These are phyloP conservation scores for Apus apus DNA, from an alignment of 2,113 vertebrate genomes.

Conservation along the genomic window DNA sequence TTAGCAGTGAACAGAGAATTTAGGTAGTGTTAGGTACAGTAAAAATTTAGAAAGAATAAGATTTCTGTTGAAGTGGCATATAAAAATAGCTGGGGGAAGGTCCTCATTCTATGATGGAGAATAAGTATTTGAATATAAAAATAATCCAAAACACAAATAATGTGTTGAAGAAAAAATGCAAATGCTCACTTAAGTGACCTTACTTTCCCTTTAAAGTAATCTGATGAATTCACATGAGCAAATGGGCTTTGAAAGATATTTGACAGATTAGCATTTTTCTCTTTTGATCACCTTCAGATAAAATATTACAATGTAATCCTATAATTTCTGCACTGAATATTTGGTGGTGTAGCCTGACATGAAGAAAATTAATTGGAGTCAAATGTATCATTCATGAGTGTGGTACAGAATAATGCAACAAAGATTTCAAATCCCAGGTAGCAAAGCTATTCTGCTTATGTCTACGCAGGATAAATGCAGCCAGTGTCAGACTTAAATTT, in stretches of 20 bases:
- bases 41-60: background rate
- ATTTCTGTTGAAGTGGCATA: background rate
- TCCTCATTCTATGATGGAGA: background rate
- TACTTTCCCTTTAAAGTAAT: slow-evolving; percentile 11
- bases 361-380: slow-evolving; percentile 40
- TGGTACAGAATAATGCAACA: slow-evolving; percentile 26
- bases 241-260: slow-evolving; percentile 43
- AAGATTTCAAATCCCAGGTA: slow-evolving; percentile 1
- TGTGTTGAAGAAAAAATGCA: background rate
- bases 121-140: background rate
- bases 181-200: background rate
- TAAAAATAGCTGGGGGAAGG: background rate
- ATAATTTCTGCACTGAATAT: slow-evolving; percentile 54
- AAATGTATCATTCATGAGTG: slow-evolving; percentile 43
- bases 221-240: slow-evolving; percentile 15
- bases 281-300: slow-evolving; percentile 51
- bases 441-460: background rate
- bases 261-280: slow-evolving; percentile 63
- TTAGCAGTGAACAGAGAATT: background rate
- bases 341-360: slow-evolving; percentile 24
- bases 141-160: background rate
- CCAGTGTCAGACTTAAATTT: background rate
- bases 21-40: background rate
- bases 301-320: slow-evolving; percentile 65
- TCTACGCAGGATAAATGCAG: background rate